Evolutionary conservation across 2,888 invertebrate genomes (phyloP).

Genomic region (Cheilosia grossa): DNA sequence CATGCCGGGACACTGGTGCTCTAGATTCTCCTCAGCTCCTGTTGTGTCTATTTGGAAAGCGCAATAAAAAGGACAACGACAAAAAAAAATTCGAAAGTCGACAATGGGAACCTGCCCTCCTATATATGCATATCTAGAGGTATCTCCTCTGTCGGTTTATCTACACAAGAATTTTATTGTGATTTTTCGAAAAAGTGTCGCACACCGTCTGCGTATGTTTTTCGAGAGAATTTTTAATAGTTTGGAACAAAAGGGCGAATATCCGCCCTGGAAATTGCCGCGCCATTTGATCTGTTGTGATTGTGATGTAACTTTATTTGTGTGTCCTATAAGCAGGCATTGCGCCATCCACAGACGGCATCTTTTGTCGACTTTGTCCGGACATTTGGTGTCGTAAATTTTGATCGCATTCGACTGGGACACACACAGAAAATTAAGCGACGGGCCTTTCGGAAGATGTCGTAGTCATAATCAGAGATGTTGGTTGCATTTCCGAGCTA

Average conservation of each 20-base stretch:
- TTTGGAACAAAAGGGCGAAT: conserved; percentile 72
- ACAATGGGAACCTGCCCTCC: conserved; percentile 58
- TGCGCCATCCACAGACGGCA: conserved; percentile 18
- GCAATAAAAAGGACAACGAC: conserved; percentile 37
- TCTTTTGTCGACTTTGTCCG: conserved; percentile 45
- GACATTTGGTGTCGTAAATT: conserved; percentile 72
- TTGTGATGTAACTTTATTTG: conserved; percentile 63
- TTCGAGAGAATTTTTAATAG: conserved; percentile 60
- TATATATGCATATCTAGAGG: too few species aligned
- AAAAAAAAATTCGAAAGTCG: conserved; percentile 24
- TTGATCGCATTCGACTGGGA: conserved; percentile 42
- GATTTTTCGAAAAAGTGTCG: conserved; percentile 62
- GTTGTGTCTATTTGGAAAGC: conserved; percentile 68
- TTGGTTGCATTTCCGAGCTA: conserved; percentile 41
- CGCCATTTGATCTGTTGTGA: conserved; percentile 68
- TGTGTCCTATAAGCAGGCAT: conserved; percentile 42
- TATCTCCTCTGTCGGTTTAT: conserved; percentile 55
- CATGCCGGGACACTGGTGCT: conserved; percentile 60
- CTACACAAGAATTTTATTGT: conserved; percentile 54
- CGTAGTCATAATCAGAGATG: conserved; percentile 22
- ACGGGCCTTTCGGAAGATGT: conserved; percentile 3
- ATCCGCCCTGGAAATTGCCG: conserved; percentile 70
- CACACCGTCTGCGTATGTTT: conserved; percentile 27
- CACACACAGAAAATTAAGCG: conserved; percentile 18
- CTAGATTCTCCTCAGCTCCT: conserved; percentile 45